Evolutionary conservation across 2,888 invertebrate species (phyloP), one percentile per base, ranked within the genome.

Genomic region (Rhaphigaster nebulosa): DNA sequence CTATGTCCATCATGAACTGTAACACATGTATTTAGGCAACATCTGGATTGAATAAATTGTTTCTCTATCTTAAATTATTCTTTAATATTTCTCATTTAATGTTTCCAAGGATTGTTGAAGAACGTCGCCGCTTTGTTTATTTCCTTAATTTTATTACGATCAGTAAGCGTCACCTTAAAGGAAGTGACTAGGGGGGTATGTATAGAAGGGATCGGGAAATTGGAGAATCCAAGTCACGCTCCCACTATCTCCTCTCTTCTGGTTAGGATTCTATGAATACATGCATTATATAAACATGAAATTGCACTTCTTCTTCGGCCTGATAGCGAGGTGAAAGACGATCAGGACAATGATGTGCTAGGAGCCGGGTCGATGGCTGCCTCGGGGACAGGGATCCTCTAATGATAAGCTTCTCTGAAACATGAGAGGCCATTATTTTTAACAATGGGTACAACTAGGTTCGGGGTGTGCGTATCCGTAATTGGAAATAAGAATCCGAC

Each of bases 281-380:
- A 70, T 70, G 70, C 70, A 70, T 70, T 70, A 70, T 70, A 70
- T 70, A 70, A 70, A 70, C 70, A 70, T 70, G 70, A 70, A 70
- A 70, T 70, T 34, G 70, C 70, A 70, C 34, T 34, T 34, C 70
- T 70, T 70, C 70, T 70, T 20, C 5, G 70, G 13, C 18, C 34
- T 65, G 34, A 70, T 34, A 34, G 70, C 18, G 18, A 70, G 70
- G 34, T 70, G 70, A 70, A 70, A 70, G 34, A 20, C 70, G 70
- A 70, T 34, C 8, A 20, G 70, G 70, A 70, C 70, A 70, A 70
- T 34, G 70, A 70, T 70, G 70, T 70, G 34, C 70, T 34, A 65
- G 65, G 29, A 29, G 20, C 0, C 34, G 70, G 70, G 70, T 70
- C 70, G 70, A 70, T 70, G 0, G 20, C 34, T 6, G 70, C 70